phyloP scores from a whole-genome alignment of 1,140 invertebrate species.

The Drosophila kepulauana region DNA sequence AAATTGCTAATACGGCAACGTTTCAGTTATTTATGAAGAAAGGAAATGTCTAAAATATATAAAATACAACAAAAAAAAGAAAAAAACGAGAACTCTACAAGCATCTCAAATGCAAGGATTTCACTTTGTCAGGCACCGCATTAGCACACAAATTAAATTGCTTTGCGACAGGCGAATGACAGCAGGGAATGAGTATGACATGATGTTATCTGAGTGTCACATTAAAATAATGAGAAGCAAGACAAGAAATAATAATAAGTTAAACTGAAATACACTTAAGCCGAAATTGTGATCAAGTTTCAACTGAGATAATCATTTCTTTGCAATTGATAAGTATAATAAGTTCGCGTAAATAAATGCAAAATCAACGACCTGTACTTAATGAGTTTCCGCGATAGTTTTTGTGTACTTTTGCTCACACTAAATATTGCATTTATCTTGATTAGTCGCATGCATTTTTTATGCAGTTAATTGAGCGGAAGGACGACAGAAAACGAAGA shows the following conservation, averaged over 20 bases:
- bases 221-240: constrained; percentile 27
- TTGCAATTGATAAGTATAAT: background rate
- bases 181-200: background rate
- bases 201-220: background rate
- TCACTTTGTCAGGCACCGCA: constrained; percentile 31
- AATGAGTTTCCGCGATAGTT: background rate
- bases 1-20: constrained; percentile 69
- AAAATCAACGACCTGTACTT: background rate
- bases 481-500: constrained; percentile 27
- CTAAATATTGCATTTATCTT: constrained; percentile 11
- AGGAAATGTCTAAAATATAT: constrained; percentile 24
- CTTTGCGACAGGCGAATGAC: constrained; percentile 14
- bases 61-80: constrained; percentile 7
- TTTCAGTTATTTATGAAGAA: constrained; percentile 46
- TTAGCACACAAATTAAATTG: constrained; percentile 60
- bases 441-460: constrained; percentile 51
- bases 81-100: background rate
- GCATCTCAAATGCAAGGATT: constrained; percentile 11
- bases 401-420: constrained; percentile 38
- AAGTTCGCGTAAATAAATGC: background rate
- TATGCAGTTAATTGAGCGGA: constrained; percentile 65
- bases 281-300: background rate
- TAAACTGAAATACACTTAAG: constrained; percentile 6
- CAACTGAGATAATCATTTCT: background rate
- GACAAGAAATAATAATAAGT: background rate